Base-by-base conservation (phyloP, 2,113 vertebrate genomes). In the Ciconia maguari region DNA sequence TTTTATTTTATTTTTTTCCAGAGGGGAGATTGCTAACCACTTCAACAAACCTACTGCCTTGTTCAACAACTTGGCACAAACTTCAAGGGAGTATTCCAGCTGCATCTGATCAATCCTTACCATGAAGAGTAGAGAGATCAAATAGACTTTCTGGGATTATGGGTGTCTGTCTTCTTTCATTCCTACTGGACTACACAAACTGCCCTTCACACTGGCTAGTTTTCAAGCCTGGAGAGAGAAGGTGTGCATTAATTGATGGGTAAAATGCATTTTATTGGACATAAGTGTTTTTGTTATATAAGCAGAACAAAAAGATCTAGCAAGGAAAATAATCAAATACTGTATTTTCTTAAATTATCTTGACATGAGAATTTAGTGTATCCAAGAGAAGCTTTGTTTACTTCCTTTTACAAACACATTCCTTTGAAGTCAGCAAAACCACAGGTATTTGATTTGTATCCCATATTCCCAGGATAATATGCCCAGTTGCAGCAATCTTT, bases 81-180 rank as follows among this genome's bases (percentile, higher is more conserved):
- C 71, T 83, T 96, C 84, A 89, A 93, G 77, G 22, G 51, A 7
- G 14, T 86, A 29, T 79, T 96, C 72, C 72, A 96, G 69, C 69
- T 95, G 60, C 66, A 54, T 72, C 68, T 92, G 69, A 80, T 82
- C 0, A 2, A 86, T 77, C 29, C 46, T 74, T 89, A 58, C 68
- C 69, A 70, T 74, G 72, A 86, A 57, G 29, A 79, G 18, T 7
- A 51, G 79, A 48, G 79, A 83, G 55, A 74, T 55, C 46, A 90
- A 92, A 65, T 41, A 85, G 66, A 66, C 60, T 66, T 84, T 79
- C 42, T 69, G 30, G 49, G 71, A 38, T 71, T 86, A 74, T 22
- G 65, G 29, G 13, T 68, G 51, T 79, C 77, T 86, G 38, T 25
- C 18, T 87, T 72, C 41, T 93, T 96, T 89, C 74, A 89, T 68